A percentile compares a stretch with the other conserved stretches of the same genome.
These are phyloP conservation scores for Drosophila nr. fundita DNA, from an alignment of 2,888 invertebrate genomes.

Conservation along the genomic window DNA sequence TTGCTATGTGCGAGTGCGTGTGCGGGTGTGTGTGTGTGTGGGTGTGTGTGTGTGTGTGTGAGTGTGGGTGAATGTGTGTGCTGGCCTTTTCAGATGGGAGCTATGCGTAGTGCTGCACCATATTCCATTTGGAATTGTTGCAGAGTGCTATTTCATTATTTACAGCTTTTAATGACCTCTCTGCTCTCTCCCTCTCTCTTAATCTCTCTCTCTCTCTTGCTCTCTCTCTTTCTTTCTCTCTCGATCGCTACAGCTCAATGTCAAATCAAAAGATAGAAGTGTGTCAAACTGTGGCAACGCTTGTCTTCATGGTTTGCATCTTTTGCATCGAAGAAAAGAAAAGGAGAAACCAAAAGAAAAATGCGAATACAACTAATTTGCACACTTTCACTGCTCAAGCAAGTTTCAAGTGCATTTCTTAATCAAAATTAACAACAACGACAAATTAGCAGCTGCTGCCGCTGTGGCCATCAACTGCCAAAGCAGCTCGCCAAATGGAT, in stretches of 20 bases:
- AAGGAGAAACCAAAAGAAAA: not conserved
- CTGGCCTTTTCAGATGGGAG: not conserved
- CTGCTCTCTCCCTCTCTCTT: constrained; percentile 1
- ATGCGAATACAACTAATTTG: constrained; percentile 21
- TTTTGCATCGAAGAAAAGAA: too few relatives aligned
- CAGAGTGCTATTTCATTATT: constrained; percentile 1
- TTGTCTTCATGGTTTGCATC: not conserved
- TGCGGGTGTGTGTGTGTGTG: not conserved
- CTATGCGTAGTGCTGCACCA: not conserved
- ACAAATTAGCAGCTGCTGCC: constrained; percentile 36
- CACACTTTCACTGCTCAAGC: constrained; percentile 31
- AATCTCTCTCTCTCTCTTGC: not conserved
- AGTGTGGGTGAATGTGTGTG: not conserved
- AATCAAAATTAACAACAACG: constrained; percentile 11
- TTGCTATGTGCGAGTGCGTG: not conserved
- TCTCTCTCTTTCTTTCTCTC: not conserved
- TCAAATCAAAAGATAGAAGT: constrained; percentile 4
- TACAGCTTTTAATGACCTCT: not conserved
- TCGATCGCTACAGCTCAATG: constrained; percentile 16
- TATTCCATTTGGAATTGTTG: constrained; percentile 22
- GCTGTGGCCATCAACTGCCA: constrained; percentile 20
- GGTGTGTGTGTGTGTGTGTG: not conserved
- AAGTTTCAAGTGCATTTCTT: constrained; percentile 45
- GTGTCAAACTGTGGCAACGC: constrained; percentile 25
- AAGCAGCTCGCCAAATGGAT: constrained; percentile 1